Evolutionary conservation across 2,888 invertebrate species (phyloP).

Genomic region (Crioceris asparagi): DNA sequence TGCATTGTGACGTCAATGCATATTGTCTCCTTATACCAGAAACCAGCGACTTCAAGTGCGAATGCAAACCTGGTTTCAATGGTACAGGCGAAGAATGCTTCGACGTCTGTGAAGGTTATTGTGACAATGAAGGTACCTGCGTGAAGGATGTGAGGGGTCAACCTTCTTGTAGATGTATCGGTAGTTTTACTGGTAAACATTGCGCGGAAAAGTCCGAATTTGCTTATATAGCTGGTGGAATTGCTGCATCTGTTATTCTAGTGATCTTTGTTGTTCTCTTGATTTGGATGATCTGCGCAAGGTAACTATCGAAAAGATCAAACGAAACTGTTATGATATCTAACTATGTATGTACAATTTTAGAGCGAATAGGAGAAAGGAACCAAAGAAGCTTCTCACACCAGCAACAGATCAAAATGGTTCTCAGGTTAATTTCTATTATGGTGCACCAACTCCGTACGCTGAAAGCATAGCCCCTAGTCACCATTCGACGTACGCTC

Average conservation of each 20-base stretch:
- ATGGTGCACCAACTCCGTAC: slow-evolving; percentile 88
- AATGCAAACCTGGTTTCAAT: slow-evolving; percentile 88
- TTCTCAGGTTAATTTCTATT: slow-evolving; percentile 92
- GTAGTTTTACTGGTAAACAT: slow-evolving; percentile 83
- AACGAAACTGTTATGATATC: too few relatives aligned
- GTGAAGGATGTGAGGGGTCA: slow-evolving; percentile 73
- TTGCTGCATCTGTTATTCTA: slow-evolving; percentile 87
- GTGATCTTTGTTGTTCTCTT: slow-evolving; percentile 85
- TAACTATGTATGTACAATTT: too few relatives aligned
- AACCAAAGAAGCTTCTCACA: slow-evolving; percentile 83
- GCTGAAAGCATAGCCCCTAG: slow-evolving; percentile 92
- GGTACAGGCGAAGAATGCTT: slow-evolving; percentile 73
- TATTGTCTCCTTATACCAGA: slow-evolving; percentile 76
- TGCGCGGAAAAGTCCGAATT: slow-evolving; percentile 90
- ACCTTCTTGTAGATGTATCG: slow-evolving; percentile 80
- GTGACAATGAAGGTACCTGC: slow-evolving; percentile 84
- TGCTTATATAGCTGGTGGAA: slow-evolving; percentile 89
- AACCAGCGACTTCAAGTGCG: slow-evolving; percentile 77
- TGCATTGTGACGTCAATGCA: slow-evolving; percentile 80
- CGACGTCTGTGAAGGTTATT: slow-evolving; percentile 76
- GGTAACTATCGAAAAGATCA: slow-evolving; percentile 48
- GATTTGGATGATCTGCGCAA: slow-evolving; percentile 95
- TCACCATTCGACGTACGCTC: slow-evolving; percentile 90
- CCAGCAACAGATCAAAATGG: slow-evolving; percentile 86
- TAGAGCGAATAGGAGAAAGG: slow-evolving; percentile 75